Base-by-base conservation (phyloP, 2,797 vertebrate species). In the Sus cebifrons region DNA sequence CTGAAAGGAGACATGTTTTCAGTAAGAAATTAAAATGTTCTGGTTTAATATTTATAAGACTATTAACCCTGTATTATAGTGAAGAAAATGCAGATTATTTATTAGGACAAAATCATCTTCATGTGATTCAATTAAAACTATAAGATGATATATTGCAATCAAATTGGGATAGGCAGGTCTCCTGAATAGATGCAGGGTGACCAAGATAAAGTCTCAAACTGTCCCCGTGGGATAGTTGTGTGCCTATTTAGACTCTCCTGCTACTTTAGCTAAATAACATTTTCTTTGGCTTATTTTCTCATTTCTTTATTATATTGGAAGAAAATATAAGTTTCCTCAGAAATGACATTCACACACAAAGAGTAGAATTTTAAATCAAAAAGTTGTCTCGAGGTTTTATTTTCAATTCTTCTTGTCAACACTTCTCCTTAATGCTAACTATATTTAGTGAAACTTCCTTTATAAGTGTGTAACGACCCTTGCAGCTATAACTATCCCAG, bases 391-490 rank as follows among this genome's bases (percentile, higher is more conserved):
- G 9, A 91, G 18, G 68, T 95, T 95, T 96, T 93, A 91, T 93
- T 97, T 95, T 89, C 88, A 89, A 52, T 67, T 73, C 70, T 94
- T 96, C 49, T 83, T 81, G 17, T 94, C 93, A 97, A 94, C 70
- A 93, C 49, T 15, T 96, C 77, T 60, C 49, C 10, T 52, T 89
- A 79, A 56, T 81, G 73, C 40, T 81, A 20, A 82, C 54, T 86
- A 36, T 89, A 77, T 95, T 97, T 96, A 77, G 68, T 79, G 62
- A 92, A 89, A 89, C 40, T 68, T 84, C 85, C 79, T 85, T 89
- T 84, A 7, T 62, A 64, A 56, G n/a, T 44, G 0, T 64, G 2
- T 92, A 71, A 84, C 0, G 20, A 87, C 78, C 65, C 83, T 93
- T 74, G 78, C 23, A 25, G 86, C 86, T 86, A 3, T 81, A 87